A percentile compares a stretch with the other conserved stretches of the same genome.
Evolutionary conservation across 1,140 invertebrate species (phyloP).

Genomic region (Octopus bimaculoides): DNA sequence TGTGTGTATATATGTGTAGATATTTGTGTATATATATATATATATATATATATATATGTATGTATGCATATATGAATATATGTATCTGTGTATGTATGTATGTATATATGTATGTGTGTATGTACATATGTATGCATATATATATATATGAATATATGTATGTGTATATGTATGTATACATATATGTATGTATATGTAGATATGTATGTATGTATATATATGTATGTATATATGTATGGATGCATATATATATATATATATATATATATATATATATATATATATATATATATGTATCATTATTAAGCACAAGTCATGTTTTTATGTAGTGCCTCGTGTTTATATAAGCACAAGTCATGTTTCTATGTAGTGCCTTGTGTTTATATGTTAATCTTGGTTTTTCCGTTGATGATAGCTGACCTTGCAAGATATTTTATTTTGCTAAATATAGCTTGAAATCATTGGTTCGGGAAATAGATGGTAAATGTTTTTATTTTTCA

Average conservation of each 20-base stretch:
- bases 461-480: no score
- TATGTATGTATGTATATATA: neutral
- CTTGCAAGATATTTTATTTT: no score
- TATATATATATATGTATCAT: no score
- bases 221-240: neutral
- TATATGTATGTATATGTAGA: neutral
- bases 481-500: no score
- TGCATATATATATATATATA: neutral
- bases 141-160: neutral
- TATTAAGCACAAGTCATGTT: no score
- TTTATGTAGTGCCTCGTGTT: no score
- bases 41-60: constrained; percentile 2
- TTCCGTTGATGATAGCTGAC: no score
- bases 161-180: neutral
- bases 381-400: no score
- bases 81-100: neutral
- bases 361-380: no score
- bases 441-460: no score
- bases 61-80: neutral
- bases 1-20: neutral
- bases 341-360: no score
- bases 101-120: neutral
- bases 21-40: neutral
- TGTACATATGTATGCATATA: neutral
- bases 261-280: neutral